A percentile compares a stretch with the other conserved stretches of the same genome.
Conservation (phyloP, 2,113 vertebrate species). For the Corythaeola cristata region DNA sequence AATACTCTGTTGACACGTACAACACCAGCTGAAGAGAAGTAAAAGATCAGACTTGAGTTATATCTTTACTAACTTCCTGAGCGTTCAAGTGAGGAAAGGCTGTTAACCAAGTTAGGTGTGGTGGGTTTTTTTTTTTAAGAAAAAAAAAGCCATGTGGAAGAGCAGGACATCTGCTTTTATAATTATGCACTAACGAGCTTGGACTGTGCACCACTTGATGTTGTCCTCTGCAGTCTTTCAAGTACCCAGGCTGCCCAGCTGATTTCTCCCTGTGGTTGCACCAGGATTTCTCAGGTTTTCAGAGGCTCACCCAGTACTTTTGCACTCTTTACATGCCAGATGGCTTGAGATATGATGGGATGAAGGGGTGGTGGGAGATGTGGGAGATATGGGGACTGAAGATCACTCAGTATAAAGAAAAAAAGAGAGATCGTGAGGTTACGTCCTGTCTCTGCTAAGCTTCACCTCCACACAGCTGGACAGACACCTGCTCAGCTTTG, state of each 20-base stretch:
- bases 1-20: not conserved
- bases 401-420: not conserved
- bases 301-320: not conserved
- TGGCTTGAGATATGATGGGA: not conserved
- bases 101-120: not conserved
- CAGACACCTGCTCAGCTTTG: not conserved
- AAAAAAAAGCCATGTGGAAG: not conserved
- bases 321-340: not conserved
- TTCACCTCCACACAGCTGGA: not conserved
- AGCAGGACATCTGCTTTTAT: constrained; percentile 56
- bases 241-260: not conserved
- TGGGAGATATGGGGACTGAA: not conserved
- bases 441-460: not conserved
- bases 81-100: constrained; percentile 6
- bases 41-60: constrained; percentile 21
- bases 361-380: not conserved
- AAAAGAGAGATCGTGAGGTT: not conserved
- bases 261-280: not conserved
- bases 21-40: constrained; percentile 1
- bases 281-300: not conserved
- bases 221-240: constrained; percentile 43
- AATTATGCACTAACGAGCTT: not conserved
- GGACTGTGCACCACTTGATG: not conserved
- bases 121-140: not conserved
- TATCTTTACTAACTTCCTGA: constrained; percentile 37